phyloP scores from a whole-genome alignment of 2,797 vertebrate genomes.

The Eptatretus atami region DNA sequence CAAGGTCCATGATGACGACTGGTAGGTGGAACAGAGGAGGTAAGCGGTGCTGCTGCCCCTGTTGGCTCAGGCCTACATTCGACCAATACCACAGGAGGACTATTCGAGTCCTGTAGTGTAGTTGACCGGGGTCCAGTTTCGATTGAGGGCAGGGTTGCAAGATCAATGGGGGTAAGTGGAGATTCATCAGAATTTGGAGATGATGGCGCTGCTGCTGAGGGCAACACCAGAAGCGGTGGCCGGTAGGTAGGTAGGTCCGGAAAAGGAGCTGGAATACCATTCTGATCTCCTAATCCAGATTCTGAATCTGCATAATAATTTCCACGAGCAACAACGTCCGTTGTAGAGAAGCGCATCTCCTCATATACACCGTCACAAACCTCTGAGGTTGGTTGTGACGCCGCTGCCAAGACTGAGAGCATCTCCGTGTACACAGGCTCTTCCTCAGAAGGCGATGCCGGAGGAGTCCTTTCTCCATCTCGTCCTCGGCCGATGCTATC shows the following conservation, averaged over 20 bases:
- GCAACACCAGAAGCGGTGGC: constrained; percentile 74
- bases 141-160: constrained; percentile 20
- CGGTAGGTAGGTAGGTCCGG: constrained; percentile 77
- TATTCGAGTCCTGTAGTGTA: too few relatives aligned
- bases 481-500: not conserved
- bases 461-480: not conserved
- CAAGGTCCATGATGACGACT: too few relatives aligned
- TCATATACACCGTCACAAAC: constrained; percentile 82
- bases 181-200: constrained; percentile 93
- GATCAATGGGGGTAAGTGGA: constrained; percentile 69
- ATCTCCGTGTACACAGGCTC: constrained; percentile 98
- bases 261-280: constrained; percentile 85
- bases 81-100: too few relatives aligned
- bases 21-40: too few relatives aligned
- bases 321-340: constrained; percentile 38
- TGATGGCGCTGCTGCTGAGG: constrained; percentile 68
- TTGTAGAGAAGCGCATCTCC: constrained; percentile 85
- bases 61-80: too few relatives aligned
- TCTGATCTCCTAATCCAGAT: constrained; percentile 44
- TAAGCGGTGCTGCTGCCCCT: too few relatives aligned
- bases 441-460: constrained; percentile 20
- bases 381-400: constrained; percentile 14
- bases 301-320: constrained; percentile 70
- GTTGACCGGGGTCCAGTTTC: too few relatives aligned
- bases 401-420: constrained; percentile 16